Conservation (phyloP, 1,140 invertebrate genomes). For the Habropoda laboriosa region DNA sequence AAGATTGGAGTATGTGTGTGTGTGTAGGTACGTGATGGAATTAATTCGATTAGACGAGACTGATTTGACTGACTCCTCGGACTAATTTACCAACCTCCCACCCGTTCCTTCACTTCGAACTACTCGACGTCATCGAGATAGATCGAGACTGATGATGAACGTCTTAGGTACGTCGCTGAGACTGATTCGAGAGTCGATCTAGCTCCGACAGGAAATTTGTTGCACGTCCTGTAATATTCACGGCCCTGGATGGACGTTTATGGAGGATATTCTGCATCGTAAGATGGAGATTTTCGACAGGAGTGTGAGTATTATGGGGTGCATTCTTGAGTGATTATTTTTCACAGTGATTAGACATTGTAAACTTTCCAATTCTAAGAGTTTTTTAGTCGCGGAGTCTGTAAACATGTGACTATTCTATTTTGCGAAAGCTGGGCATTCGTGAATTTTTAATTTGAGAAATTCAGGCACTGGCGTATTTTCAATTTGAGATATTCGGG, state of each 20-base stretch:
- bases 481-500: no score
- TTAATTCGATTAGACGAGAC: constrained; percentile 18
- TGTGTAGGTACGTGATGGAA: not conserved
- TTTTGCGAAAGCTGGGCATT: no score
- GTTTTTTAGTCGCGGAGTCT: no score
- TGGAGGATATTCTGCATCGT: not conserved
- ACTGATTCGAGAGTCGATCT: not conserved
- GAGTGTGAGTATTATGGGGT: no score
- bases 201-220: constrained; percentile 14
- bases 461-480: no score
- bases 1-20: not conserved
- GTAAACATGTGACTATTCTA: no score
- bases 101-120: not conserved
- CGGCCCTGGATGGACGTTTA: not conserved
- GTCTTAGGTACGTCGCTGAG: not conserved
- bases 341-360: no score
- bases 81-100: constrained; percentile 2
- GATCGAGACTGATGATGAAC: not conserved
- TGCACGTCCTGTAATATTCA: not conserved
- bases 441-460: no score
- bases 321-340: no score
- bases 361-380: no score
- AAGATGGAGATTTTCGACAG: no score
- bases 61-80: constrained; percentile 15
- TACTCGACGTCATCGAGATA: constrained; percentile 5